phyloP scores from a whole-genome alignment of 2,888 invertebrate species.

The Helleia helle region DNA sequence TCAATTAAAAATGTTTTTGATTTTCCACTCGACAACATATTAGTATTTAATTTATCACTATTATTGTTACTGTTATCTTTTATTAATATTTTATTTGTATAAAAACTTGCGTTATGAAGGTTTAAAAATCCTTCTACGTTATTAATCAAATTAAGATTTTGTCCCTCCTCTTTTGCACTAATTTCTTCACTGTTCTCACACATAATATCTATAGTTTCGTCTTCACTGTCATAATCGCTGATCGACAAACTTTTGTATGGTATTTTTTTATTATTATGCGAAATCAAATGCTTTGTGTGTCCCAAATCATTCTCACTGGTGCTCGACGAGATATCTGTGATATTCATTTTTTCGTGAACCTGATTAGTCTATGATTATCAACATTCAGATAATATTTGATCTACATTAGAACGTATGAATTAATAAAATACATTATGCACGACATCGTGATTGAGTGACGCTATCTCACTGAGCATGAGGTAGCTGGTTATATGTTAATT shows the following conservation, averaged over 20 bases:
- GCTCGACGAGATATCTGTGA: constrained; percentile 56
- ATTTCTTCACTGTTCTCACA: constrained; percentile 56
- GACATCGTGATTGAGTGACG: constrained; percentile 6
- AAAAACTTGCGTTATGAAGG: constrained; percentile 36
- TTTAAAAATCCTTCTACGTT: constrained; percentile 35
- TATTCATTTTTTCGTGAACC: constrained; percentile 36
- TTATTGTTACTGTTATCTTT: constrained; percentile 27
- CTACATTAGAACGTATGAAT: not conserved
- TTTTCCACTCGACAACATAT: constrained; percentile 35
- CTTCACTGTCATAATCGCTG: constrained; percentile 59
- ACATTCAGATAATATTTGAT: constrained; percentile 3
- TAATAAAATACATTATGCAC: not conserved
- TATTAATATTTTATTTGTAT: constrained; percentile 32
- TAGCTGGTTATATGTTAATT: constrained; percentile 37
- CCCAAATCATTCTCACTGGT: constrained; percentile 50
- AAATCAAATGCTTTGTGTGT: not conserved
- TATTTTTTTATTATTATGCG: constrained; percentile 33
- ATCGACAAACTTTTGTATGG: constrained; percentile 40
- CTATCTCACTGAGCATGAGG: constrained; percentile 4
- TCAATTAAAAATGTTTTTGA: constrained; percentile 73
- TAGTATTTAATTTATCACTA: constrained; percentile 26
- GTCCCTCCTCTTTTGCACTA: constrained; percentile 7
- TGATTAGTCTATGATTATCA: no score
- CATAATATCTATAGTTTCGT: constrained; percentile 61
- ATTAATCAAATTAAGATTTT: constrained; percentile 23